Percentiles rank a stretch among this genome's conserved stretches.
Conservation (phyloP, 37 sponge, comb jelly and placozoan genomes). For the Mnemiopsis leidyi region DNA sequence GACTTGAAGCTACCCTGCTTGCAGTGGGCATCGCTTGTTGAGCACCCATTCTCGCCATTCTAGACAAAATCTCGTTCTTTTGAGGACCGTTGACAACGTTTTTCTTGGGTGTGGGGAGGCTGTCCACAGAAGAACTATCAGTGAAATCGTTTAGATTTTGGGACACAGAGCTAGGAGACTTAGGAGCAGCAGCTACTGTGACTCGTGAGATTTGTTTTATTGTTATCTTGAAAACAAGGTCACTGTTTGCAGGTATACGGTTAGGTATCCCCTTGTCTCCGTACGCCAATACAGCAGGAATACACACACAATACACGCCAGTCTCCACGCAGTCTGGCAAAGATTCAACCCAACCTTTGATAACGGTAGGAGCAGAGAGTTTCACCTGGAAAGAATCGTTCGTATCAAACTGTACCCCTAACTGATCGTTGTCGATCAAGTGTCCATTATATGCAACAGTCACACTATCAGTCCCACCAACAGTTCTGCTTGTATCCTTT, state of each 20-base stretch:
- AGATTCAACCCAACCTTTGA: neutral
- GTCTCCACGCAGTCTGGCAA: neutral
- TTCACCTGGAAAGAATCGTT: neutral
- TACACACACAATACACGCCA: neutral
- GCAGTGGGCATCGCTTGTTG: slow-evolving; percentile 14
- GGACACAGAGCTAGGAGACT: neutral
- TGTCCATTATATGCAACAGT: neutral
- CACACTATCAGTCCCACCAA: neutral
- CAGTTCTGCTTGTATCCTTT: neutral
- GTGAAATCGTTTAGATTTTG: neutral
- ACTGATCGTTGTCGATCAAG: neutral
- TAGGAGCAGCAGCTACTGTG: neutral
- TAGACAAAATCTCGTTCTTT: slow-evolving; percentile 28
- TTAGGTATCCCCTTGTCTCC: neutral
- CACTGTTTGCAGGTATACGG: slow-evolving; percentile 4
- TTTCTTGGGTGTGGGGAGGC: neutral
- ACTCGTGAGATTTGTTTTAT: neutral
- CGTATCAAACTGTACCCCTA: neutral
- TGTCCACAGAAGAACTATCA: slow-evolving; percentile 53
- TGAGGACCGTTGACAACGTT: neutral
- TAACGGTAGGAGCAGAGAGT: neutral
- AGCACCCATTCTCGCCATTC: slow-evolving; percentile 56
- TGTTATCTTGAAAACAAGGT: neutral
- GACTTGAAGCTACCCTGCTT: neutral
- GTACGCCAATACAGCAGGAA: neutral